Conservation (phyloP, 2,888 invertebrate species). For the Trisateles emortualis region DNA sequence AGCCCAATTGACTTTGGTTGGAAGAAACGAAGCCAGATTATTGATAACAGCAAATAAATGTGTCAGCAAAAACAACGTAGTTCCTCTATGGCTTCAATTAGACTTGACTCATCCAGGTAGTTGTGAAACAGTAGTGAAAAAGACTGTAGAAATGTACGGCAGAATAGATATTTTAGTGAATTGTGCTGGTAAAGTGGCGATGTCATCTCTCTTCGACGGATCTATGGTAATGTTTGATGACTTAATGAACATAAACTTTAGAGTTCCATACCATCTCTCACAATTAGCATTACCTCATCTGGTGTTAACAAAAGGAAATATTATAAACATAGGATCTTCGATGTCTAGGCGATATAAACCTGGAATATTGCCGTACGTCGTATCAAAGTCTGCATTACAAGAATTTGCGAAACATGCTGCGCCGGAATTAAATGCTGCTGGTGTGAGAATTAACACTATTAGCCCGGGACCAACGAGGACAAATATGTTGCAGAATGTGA, state of each 20-base stretch:
- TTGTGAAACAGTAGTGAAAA: constrained; percentile 56
- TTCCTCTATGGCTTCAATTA: constrained; percentile 49
- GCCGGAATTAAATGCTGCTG: constrained; percentile 54
- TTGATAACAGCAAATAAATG: constrained; percentile 54
- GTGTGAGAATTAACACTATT: constrained; percentile 63
- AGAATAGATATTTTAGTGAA: constrained; percentile 63
- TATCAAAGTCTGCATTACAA: constrained; percentile 60
- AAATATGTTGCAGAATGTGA: constrained; percentile 53
- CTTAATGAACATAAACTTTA: constrained; percentile 61
- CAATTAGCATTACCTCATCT: constrained; percentile 60
- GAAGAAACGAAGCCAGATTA: constrained; percentile 56
- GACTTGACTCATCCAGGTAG: constrained; percentile 55
- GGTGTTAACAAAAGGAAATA: constrained; percentile 62
- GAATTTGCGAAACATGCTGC: constrained; percentile 59
- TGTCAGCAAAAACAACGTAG: constrained; percentile 30
- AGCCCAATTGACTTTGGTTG: constrained; percentile 57
- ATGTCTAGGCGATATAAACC: constrained; percentile 53
- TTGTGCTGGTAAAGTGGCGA: constrained; percentile 55
- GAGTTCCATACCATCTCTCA: constrained; percentile 60
- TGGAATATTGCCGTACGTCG: constrained; percentile 55
- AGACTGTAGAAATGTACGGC: constrained; percentile 58
- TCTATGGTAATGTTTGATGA: constrained; percentile 60
- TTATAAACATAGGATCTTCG: constrained; percentile 61
- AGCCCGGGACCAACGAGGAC: constrained; percentile 61
- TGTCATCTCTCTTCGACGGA: constrained; percentile 56